phyloP scores from a whole-genome alignment of 2,113 vertebrate genomes.

The Romanogobio albipinnatus region DNA sequence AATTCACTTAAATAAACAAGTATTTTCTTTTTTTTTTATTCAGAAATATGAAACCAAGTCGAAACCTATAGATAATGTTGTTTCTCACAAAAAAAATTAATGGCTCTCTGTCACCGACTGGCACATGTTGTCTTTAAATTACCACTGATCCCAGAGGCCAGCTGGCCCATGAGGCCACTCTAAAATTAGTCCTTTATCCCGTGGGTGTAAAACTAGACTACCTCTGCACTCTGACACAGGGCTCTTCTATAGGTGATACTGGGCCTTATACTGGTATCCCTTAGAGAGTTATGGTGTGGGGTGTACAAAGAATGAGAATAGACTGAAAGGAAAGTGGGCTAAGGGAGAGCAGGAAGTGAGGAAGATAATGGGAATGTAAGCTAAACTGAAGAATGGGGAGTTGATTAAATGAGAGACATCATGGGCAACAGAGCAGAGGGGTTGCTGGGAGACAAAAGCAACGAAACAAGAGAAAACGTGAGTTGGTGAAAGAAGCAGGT shows the following conservation, averaged over 20 bases:
- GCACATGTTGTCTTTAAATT: conserved; percentile 4
- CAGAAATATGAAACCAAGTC: neutral
- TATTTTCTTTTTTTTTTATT: neutral
- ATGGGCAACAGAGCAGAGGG: conserved; percentile 42
- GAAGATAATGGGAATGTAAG: neutral
- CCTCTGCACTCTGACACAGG: neutral
- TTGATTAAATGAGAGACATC: conserved; percentile 35
- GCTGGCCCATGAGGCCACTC: neutral
- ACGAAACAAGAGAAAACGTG: conserved; percentile 52
- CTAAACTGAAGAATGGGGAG: neutral
- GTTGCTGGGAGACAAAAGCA: conserved; percentile 70
- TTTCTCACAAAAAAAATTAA: neutral
- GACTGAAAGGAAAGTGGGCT: neutral
- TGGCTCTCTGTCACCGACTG: neutral
- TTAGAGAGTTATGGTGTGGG: neutral
- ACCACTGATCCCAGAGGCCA: neutral
- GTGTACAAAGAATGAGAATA: neutral
- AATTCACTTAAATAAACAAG: neutral
- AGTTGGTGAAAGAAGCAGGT: conserved; percentile 10
- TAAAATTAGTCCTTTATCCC: conserved; percentile 15
- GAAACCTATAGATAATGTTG: neutral
- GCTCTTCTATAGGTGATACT: neutral
- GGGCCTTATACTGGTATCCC: neutral
- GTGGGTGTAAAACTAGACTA: neutral
- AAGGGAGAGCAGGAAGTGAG: neutral